These are phyloP conservation scores for Teleiodes luculella DNA, from an alignment of 2,888 invertebrate species.

Conservation along the genomic window DNA sequence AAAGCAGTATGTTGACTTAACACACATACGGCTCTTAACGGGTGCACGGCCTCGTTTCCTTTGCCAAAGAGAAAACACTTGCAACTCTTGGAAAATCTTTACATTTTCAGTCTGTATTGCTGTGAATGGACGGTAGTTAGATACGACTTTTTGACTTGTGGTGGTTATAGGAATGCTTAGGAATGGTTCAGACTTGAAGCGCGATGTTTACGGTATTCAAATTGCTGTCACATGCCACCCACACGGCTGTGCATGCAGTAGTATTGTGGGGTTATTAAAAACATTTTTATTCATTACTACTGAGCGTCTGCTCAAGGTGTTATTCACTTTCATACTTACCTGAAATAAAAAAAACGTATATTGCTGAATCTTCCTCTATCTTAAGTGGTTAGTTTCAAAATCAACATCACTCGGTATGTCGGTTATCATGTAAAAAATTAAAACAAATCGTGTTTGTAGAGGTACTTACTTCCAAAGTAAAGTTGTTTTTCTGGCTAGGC, in stretches of 20 bases:
- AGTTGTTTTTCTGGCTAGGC: no score
- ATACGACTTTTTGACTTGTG: slow-evolving; percentile 34
- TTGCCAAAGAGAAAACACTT: slow-evolving; percentile 48
- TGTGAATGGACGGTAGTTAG: slow-evolving; percentile 36
- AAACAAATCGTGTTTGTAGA: no score
- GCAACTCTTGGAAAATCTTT: slow-evolving; percentile 51
- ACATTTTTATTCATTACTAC: slow-evolving; percentile 36
- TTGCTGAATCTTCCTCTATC: no score
- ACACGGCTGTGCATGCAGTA: slow-evolving; percentile 29
- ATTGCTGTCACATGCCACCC: slow-evolving; percentile 56
- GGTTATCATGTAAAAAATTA: no score
- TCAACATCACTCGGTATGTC: no score
- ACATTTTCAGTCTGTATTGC: slow-evolving; percentile 53
- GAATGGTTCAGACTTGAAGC: slow-evolving; percentile 60
- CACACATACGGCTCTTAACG: slow-evolving; percentile 64
- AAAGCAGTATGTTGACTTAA: slow-evolving; percentile 72
- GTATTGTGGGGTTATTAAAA: slow-evolving; percentile 36
- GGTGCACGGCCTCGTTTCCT: slow-evolving; percentile 61
- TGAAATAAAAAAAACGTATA: no score
- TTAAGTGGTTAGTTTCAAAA: no score
- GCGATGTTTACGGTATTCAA: slow-evolving; percentile 68
- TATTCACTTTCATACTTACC: no score
- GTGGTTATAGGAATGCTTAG: slow-evolving; percentile 49
- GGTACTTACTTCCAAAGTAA: no score
- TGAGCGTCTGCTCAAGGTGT: no score